Evolutionary conservation across 1,140 invertebrate genomes (phyloP).

Genomic region (Stegodyphus mimosarum): DNA sequence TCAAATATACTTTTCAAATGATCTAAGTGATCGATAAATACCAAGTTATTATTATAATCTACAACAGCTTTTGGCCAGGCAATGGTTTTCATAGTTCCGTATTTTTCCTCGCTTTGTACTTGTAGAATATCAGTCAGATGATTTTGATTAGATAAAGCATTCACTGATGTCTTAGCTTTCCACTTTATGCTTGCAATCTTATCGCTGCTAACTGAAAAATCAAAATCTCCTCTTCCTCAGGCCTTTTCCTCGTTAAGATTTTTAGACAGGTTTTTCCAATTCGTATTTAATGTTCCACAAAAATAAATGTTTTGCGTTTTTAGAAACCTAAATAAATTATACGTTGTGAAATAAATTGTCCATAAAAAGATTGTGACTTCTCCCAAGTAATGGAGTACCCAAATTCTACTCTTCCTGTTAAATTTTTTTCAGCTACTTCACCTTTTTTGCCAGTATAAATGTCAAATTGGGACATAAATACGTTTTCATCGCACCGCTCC

Average conservation of each 20-base stretch:
- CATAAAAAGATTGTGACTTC: background rate
- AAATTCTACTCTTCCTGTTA: background rate
- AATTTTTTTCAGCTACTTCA: background rate
- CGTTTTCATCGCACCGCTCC: background rate
- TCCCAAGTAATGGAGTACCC: background rate
- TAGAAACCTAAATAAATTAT: conserved; percentile 1
- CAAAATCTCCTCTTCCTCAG: background rate
- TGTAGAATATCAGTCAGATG: background rate
- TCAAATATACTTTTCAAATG: no score
- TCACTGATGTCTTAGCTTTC: background rate
- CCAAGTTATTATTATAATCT: no score
- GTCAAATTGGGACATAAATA: background rate
- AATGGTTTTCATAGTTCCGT: background rate
- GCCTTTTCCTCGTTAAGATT: background rate
- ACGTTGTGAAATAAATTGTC: conserved; percentile 12
- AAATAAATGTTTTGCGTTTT: background rate
- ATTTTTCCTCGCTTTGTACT: background rate
- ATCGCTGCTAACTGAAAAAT: background rate
- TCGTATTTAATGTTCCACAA: background rate
- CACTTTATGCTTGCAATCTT: background rate
- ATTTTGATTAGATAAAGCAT: background rate
- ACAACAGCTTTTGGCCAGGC: background rate
- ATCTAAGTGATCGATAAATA: no score
- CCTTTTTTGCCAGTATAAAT: background rate
- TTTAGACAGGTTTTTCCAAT: background rate